Evolutionary conservation across 2,888 invertebrate species (phyloP).

Genomic region (Stenotaenia linearis): DNA sequence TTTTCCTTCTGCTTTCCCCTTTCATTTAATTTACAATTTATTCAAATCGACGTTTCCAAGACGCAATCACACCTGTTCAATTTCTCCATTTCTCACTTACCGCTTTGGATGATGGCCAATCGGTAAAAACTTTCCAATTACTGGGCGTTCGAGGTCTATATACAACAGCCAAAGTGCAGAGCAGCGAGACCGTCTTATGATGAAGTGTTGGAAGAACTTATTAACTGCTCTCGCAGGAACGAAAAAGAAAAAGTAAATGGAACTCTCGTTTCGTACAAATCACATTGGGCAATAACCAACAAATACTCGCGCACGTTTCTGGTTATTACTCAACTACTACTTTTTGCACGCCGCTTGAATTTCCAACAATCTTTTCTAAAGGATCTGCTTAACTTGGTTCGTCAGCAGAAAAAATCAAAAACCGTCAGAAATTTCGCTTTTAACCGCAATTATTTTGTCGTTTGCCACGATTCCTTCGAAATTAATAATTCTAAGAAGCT

Average conservation of each 20-base stretch:
- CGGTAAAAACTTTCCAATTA: slow-evolving; percentile 24
- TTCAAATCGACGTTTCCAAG: background rate
- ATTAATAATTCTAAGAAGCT: too few species aligned
- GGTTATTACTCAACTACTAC: background rate
- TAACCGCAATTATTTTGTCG: too few species aligned
- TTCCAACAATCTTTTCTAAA: background rate
- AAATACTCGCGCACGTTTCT: slow-evolving; percentile 10
- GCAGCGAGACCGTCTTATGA: slow-evolving; percentile 20
- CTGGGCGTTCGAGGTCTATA: background rate
- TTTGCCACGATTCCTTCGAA: too few species aligned
- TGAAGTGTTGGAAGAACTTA: slow-evolving; percentile 16
- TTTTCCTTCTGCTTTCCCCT: background rate
- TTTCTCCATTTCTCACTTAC: background rate
- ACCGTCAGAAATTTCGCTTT: too few species aligned
- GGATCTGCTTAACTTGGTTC: background rate
- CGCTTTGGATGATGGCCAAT: slow-evolving; percentile 21
- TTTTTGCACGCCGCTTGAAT: background rate
- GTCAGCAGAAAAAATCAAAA: background rate
- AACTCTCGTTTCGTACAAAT: slow-evolving; percentile 11
- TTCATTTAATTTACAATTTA: background rate
- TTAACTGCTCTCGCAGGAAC: background rate
- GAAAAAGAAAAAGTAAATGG: slow-evolving; percentile 2
- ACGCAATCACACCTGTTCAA: slow-evolving; percentile 6
- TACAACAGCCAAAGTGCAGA: slow-evolving; percentile 8
- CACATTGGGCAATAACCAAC: slow-evolving; percentile 26